Percentiles rank a stretch among this genome's conserved stretches.
phyloP scores from a whole-genome alignment of 2,888 invertebrate genomes.

The Chrysina gloriosa region DNA sequence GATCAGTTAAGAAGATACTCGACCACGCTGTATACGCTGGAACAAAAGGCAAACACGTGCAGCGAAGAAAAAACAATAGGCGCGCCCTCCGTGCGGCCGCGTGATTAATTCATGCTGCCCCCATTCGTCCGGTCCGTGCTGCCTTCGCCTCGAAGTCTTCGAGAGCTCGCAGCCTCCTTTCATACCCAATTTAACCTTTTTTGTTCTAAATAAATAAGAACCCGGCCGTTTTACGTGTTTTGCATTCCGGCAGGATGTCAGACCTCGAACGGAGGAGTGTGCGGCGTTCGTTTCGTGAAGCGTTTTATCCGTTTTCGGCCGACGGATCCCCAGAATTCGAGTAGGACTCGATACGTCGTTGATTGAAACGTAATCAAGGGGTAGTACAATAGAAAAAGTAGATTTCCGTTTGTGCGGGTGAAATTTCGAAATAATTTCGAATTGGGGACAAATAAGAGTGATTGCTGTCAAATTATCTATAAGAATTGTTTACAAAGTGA shows the following conservation, averaged over 20 bases:
- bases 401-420: too few species aligned
- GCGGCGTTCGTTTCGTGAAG: slow-evolving; percentile 12
- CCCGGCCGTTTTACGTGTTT: slow-evolving; percentile 34
- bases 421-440: too few species aligned
- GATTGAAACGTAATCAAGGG: background rate
- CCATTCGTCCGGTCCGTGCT: slow-evolving; percentile 29
- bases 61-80: slow-evolving; percentile 36
- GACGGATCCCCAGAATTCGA: slow-evolving; percentile 10
- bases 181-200: slow-evolving; percentile 39
- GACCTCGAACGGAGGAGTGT: slow-evolving; percentile 17
- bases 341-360: background rate
- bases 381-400: background rate
- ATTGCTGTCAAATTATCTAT: too few species aligned
- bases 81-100: slow-evolving; percentile 30
- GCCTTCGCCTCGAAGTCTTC: slow-evolving; percentile 20
- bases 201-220: slow-evolving; percentile 39
- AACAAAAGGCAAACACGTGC: slow-evolving; percentile 33
- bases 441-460: too few species aligned
- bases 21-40: slow-evolving; percentile 15
- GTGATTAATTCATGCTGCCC: slow-evolving; percentile 37
- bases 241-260: slow-evolving; percentile 28
- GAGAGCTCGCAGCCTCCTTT: slow-evolving; percentile 16
- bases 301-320: slow-evolving; percentile 1
- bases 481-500: too few species aligned
- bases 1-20: background rate